Evolutionary conservation across 2,888 invertebrate species (phyloP), one percentile per base, ranked within the genome.

Genomic region (Vanessa cardui): DNA sequence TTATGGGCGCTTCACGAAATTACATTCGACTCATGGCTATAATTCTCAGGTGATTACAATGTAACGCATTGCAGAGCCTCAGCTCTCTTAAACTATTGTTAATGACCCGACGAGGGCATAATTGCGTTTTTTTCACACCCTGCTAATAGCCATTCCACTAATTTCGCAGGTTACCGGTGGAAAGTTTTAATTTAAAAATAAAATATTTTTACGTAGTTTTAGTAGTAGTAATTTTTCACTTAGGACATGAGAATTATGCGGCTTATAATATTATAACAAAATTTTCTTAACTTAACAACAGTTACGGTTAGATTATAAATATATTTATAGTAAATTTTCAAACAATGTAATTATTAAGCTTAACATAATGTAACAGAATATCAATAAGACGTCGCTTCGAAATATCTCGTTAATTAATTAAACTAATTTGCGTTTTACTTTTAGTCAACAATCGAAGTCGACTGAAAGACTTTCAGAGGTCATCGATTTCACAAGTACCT

Each of bases 51-150:
- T 75, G 73, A 74, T 71, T 70, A 71, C 68, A 66, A 73, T 72
- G 76, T 77, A 75, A 73, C 73, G 74, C 70, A 69, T 66, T 67
- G 69, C 68, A 58, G 64, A 64, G 60, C 69, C 69, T 75, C 78
- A 72, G 75, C 69, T 70, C 76, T 76, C 76, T 76, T 75, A 87
- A 88, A 90, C 89, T 89, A 88, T 89, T 85, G 89, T 90, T 91
- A 91, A 92, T 88, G 91, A 88, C 89, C 80, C 83, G 77, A 79
- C 84, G 82, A 90, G 91, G 84, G 88, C 79, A 82, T 90, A 90
- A 92, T 92, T 90, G 87, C 86, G 84, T 78, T 80, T 80, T 82
- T 90, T 90, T 89, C 83, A 82, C 85, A 83, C 85, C 85, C 78
- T 81, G 82, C 83, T 85, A 86, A 86, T 82, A 84, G 86, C 85